A percentile compares a stretch with the other conserved stretches of the same genome.
Conservation (phyloP, 2,888 invertebrate species). For the Zele albiditarsus region DNA sequence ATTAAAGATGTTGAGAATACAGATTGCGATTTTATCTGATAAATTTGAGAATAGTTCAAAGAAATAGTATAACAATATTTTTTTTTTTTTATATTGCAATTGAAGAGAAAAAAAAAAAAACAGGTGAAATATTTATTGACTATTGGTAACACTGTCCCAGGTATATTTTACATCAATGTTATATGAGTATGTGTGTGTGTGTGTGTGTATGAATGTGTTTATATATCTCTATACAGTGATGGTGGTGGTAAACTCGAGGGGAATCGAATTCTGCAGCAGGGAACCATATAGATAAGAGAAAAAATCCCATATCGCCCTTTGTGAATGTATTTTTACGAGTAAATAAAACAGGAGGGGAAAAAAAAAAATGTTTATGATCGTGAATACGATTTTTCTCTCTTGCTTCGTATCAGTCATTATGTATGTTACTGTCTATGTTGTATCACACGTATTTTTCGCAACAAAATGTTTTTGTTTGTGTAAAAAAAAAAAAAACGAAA, state of each 20-base stretch:
- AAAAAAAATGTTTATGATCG: slow-evolving; percentile 22
- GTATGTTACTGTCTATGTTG: not conserved
- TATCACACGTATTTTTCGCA: not conserved
- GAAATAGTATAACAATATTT: too few relatives aligned
- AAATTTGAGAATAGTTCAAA: too few relatives aligned
- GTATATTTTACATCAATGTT: too few relatives aligned
- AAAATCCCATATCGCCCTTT: slow-evolving; percentile 36
- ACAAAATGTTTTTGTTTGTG: not conserved
- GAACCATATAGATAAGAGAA: slow-evolving; percentile 32
- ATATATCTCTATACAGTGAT: not conserved
- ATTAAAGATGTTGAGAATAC: too few relatives aligned
- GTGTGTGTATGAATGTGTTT: not conserved
- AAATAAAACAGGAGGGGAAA: slow-evolving; percentile 27
- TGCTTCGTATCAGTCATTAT: slow-evolving; percentile 3
- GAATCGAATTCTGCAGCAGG: slow-evolving; percentile 18
- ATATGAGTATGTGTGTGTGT: too few relatives aligned
- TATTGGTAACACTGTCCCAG: too few relatives aligned
- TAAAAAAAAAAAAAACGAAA: not conserved
- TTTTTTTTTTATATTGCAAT: too few relatives aligned
- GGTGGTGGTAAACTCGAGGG: not conserved
- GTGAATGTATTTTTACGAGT: slow-evolving; percentile 29
- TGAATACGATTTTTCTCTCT: not conserved
- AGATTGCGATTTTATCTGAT: too few relatives aligned
- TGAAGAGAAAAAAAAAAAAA: too few relatives aligned
- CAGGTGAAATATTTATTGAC: too few relatives aligned